phyloP scores from a whole-genome alignment of 23 tunicate genomes.

The Halocynthia aurantium region DNA sequence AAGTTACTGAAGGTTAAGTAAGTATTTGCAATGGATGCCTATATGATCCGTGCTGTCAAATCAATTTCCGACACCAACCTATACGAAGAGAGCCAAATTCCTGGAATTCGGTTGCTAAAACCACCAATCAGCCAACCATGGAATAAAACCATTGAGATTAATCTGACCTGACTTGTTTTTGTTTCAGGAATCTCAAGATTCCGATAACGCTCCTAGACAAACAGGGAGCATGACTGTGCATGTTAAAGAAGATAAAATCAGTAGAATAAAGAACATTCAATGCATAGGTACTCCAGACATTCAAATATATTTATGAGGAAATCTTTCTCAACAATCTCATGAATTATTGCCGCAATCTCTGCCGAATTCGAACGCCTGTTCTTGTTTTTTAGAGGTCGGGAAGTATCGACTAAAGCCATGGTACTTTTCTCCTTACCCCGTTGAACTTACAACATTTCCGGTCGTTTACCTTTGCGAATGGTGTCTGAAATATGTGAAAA shows the following conservation, averaged over 20 bases:
- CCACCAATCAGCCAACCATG: no score
- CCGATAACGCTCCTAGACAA: slow-evolving; percentile 68
- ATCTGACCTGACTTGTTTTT: neutral
- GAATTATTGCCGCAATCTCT: neutral
- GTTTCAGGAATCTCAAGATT: slow-evolving; percentile 49
- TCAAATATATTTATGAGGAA: neutral
- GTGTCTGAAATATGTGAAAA: slow-evolving; percentile 89
- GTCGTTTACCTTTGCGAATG: slow-evolving; percentile 91
- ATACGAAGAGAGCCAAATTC: no score
- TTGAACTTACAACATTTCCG: slow-evolving; percentile 66
- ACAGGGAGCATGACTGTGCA: slow-evolving; percentile 95
- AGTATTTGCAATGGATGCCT: no score
- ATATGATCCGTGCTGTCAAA: no score
- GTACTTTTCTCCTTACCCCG: slow-evolving; percentile 99
- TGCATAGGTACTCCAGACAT: slow-evolving; percentile 62
- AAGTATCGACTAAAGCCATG: slow-evolving; percentile 92
- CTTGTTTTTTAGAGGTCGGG: slow-evolving; percentile 63
- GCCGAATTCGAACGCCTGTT: slow-evolving; percentile 5
- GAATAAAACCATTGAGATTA: no score
- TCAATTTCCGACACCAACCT: no score
- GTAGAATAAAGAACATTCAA: slow-evolving; percentile 89
- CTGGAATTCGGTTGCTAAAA: no score
- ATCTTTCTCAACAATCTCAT: neutral
- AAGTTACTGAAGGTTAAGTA: no score
- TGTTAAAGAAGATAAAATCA: slow-evolving; percentile 90